Evolutionary conservation across 1,140 invertebrate species (phyloP), one percentile per base, ranked within the genome.

Genomic region (Ooceraea biroi): DNA sequence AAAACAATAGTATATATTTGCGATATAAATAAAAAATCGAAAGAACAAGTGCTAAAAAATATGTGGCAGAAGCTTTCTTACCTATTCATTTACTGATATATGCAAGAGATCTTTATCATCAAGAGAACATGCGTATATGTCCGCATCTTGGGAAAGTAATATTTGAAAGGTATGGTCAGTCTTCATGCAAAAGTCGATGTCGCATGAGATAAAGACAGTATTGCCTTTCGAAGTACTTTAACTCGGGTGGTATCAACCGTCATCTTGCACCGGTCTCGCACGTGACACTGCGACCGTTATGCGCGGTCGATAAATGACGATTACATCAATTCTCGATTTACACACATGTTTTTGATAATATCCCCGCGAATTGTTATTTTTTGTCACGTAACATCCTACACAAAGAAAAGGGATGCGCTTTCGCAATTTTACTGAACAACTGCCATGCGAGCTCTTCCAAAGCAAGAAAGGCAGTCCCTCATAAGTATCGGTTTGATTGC

Each of bases 361-460:
- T 25, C 19, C 46, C 17, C 2, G 25, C 17, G 5, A 44, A 72
- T 44, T 82, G 4, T 82, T 71, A 69, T 82, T 82, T n/a, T n/a
- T n/a, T 66, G 68, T 80, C 52, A 41, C 50, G 36, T 65, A 55
- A 80, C 17, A 11, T 57, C 19, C 11, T 50, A 57, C 14, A n/a
- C 11, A 25, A 50, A 22, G 17, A 27, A 50, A 11, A 57, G 65
- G 50, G 65, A 57, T 19, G 48, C 30, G 17, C 48, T 55, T 80
- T 36, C 57, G 52, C 41, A 71, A 72, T 82, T 82, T 80, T 7
- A 68, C 14, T 4, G 1, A 82, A 82, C 66, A 82, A 46, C 22
- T 19, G 77, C 69, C 17, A 25, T 3, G 17, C 25, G 41, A 74
- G 52, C 0, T 19, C n/a, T 3, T 48, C 44, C 65, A 12, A 4